Evolutionary conservation across 2,797 vertebrate genomes (phyloP), one percentile per base, ranked within the genome.

Genomic region (Acanthiza pusilla): DNA sequence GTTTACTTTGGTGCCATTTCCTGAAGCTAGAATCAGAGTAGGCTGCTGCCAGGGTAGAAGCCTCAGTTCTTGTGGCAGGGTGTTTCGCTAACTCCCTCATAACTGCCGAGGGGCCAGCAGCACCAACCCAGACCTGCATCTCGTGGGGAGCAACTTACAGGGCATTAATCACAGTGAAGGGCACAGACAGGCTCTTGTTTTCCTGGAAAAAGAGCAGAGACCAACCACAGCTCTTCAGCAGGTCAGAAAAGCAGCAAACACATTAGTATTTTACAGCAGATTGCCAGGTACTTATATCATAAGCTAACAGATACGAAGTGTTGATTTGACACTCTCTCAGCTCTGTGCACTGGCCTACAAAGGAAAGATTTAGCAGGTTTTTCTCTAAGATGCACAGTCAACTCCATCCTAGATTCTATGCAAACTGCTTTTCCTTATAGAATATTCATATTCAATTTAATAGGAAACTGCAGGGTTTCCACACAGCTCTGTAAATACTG

Each of bases 41-140:
- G 20, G 50, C 65, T 72, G n/a, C 13, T 76, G 18, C 9, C 36
- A 38, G 17, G 32, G 30, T 58, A 17, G 63, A 63, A 89, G 45
- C 27, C 30, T 67, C n/a, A 16, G 16, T 16, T 26, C 20, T 9
- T n/a, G 20, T 1, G 4, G 21, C 8, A 42, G 30, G 36, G 22
- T 5, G 26, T 42, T 66, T 65, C 27, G 6, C 1, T 22, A 60
- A 38, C 11, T 20, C 17, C 25, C 36, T 53, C 0, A 0, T 19
- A 45, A 27, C 25, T 30, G 21, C 40, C 48, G 22, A 45, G 11
- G 9, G 18, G 62, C 10, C 12, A 51, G 30, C 23, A 57, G 58
- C 29, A 60, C 13, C 5, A 4, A 12, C 11, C 6, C 4, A 17
- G 10, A 45, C 27, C 77, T 62, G 42, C 42, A 48, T n/a, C 30